A percentile compares a stretch with the other conserved stretches of the same genome.
phyloP scores from a whole-genome alignment of 2,797 vertebrate species.

The Pogonophryne albipinna region DNA sequence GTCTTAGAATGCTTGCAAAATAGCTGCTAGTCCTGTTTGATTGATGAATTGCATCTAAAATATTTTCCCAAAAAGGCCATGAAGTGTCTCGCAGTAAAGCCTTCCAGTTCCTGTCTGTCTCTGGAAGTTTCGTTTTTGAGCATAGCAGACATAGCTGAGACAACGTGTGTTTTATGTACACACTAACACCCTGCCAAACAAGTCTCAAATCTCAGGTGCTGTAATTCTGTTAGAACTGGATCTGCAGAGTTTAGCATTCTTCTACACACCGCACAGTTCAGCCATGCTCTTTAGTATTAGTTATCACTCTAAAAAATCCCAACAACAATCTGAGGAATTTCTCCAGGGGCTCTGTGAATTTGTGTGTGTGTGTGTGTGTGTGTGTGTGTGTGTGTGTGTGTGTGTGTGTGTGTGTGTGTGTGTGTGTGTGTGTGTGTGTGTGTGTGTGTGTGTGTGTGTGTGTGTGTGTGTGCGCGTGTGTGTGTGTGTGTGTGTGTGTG shows the following conservation, averaged over 20 bases:
- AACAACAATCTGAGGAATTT: conserved; percentile 80
- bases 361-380: conserved; percentile 42
- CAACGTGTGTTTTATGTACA: conserved; percentile 28
- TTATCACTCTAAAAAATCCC: conserved; percentile 73
- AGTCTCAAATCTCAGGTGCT: conserved; percentile 29
- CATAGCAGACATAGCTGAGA: conserved; percentile 41
- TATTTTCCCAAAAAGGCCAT: conserved; percentile 41
- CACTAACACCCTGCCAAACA: neutral
- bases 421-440: neutral
- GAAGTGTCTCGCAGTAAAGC: conserved; percentile 16
- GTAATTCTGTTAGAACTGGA: conserved; percentile 34
- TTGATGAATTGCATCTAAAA: conserved; percentile 26
- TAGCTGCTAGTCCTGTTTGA: conserved; percentile 32
- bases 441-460: conserved; percentile 35
- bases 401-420: too few species aligned
- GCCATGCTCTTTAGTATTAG: conserved; percentile 46
- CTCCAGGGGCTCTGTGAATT: conserved; percentile 65
- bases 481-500: too few species aligned
- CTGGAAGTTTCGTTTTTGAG: conserved; percentile 29
- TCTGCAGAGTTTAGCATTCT: conserved; percentile 45
- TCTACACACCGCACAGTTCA: conserved; percentile 26
- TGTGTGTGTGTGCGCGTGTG: too few species aligned
- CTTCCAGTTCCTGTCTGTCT: conserved; percentile 15
- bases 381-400: conserved; percentile 22
- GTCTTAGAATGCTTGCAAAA: conserved; percentile 26